Base-by-base conservation (phyloP, 2,888 invertebrate species). In the Aphidius colemani region DNA sequence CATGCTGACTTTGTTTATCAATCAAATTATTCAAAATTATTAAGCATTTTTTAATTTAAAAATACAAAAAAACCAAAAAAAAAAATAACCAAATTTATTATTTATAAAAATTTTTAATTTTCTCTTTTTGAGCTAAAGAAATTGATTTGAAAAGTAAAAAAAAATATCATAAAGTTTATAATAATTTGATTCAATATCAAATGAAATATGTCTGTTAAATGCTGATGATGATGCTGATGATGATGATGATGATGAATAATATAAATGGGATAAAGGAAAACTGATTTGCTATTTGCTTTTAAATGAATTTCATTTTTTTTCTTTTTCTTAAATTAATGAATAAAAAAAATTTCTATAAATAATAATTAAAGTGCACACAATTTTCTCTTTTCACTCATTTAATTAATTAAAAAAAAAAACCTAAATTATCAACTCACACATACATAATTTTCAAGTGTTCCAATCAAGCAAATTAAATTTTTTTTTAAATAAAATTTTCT, bases 121-220 rank as follows among this genome's bases (percentile, higher is more conserved):
- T 13, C 13, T 13, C 2, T 13, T 13, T 13, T 13, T 13, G 13
- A 13, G 13, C 2, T 13, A 1, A 13, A 13, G n/a, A 13, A 13
- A 67, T 56, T 51, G 59, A 62, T 62, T 65, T 68, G 59, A 65
- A 56, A 65, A 64, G 61, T 40, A 65, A 59, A 60, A 59, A 68
- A 59, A 60, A 49, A 60, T 67, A 48, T 66, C 48, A 55, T 41
- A 46, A 3, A 40, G 51, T 63, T 49, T 7, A 55, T n/a, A 53
- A 53, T 10, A n/a, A n/a, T n/a, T 46, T 2, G 4, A 46, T 3
- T 5, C n/a, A 0, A 10, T 45, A 5, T 8, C 2, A 0, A 45
- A 13, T 13, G 13, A 18, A 61, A 64, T 53, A 66, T 43, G 69
- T 53, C 62, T 48, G 7, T 56, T n/a, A 10, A 41, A 39, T 50